These are phyloP conservation scores for Todiramphus chloris DNA, from an alignment of 2,113 vertebrate genomes.

Conservation along the genomic window DNA sequence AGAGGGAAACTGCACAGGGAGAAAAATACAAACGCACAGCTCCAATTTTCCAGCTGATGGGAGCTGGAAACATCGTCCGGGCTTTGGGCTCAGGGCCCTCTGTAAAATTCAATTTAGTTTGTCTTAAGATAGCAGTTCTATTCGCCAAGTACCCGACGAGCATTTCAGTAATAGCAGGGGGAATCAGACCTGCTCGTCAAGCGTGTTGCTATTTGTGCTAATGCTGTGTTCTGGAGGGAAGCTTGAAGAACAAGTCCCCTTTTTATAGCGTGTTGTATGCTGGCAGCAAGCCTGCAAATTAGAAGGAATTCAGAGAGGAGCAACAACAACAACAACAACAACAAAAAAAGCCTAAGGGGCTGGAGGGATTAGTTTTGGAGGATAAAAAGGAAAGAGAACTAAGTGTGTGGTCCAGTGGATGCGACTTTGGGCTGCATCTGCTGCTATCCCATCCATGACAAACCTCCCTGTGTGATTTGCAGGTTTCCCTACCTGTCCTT, in stretches of 20 bases:
- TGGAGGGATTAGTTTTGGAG: constrained; percentile 31
- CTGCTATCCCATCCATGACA: neutral
- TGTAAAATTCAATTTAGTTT: neutral
- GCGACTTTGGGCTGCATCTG: neutral
- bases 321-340: constrained; percentile 32
- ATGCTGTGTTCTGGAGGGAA: constrained; percentile 1
- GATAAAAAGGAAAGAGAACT: neutral
- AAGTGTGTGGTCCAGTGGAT: constrained; percentile 45
- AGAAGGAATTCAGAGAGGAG: constrained; percentile 52
- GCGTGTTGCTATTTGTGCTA: constrained; percentile 36
- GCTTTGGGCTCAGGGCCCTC: neutral
- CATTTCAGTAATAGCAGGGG: neutral
- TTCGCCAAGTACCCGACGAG: neutral
- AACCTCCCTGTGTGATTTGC: neutral
- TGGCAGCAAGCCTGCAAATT: constrained; percentile 42
- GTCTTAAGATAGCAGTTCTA: neutral
- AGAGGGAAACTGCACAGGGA: neutral
- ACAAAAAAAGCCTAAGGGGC: constrained; percentile 32
- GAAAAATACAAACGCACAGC: neutral
- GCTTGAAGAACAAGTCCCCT: constrained; percentile 65
- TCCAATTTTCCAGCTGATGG: constrained; percentile 19
- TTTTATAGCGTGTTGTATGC: constrained; percentile 17
- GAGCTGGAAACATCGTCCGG: neutral
- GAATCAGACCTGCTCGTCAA: constrained; percentile 5
- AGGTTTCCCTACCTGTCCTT: neutral